These are phyloP conservation scores for Lutjanus argentimaculatus DNA, from an alignment of 2,797 vertebrate species.

Conservation along the genomic window DNA sequence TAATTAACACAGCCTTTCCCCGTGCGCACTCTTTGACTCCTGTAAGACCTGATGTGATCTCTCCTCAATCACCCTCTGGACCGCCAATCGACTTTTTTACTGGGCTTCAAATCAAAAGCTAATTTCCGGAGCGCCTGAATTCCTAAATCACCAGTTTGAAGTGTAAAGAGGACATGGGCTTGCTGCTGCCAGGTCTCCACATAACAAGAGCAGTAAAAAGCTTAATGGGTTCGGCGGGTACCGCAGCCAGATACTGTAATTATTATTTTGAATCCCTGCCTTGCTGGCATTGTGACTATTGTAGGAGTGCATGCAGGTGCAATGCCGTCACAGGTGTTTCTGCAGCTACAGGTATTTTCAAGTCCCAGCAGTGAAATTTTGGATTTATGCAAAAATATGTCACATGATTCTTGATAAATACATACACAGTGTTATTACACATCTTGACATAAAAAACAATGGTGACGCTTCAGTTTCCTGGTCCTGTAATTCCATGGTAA, in stretches of 20 bases:
- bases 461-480: too few relatives aligned
- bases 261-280: constrained; percentile 35
- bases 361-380: too few relatives aligned
- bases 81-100: neutral
- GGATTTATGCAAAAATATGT: too few relatives aligned
- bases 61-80: constrained; percentile 23
- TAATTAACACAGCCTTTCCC: constrained; percentile 33
- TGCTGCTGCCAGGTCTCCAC: constrained; percentile 34
- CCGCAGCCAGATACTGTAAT: constrained; percentile 44
- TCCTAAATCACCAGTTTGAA: constrained; percentile 26
- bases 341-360: too few relatives aligned
- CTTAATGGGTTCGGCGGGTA: constrained; percentile 29
- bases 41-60: constrained; percentile 29
- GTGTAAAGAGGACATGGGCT: constrained; percentile 21
- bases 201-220: constrained; percentile 32
- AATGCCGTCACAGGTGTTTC: neutral
- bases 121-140: constrained; percentile 38
- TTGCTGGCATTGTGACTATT: constrained; percentile 32
- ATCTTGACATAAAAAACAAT: too few relatives aligned
- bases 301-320: constrained; percentile 35
- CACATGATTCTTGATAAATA: too few relatives aligned
- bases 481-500: too few relatives aligned
- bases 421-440: too few relatives aligned
- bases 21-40: constrained; percentile 13
- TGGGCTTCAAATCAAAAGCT: constrained; percentile 45